Conservation (phyloP, 1,140 invertebrate genomes). For the Drosophila lowei region DNA sequence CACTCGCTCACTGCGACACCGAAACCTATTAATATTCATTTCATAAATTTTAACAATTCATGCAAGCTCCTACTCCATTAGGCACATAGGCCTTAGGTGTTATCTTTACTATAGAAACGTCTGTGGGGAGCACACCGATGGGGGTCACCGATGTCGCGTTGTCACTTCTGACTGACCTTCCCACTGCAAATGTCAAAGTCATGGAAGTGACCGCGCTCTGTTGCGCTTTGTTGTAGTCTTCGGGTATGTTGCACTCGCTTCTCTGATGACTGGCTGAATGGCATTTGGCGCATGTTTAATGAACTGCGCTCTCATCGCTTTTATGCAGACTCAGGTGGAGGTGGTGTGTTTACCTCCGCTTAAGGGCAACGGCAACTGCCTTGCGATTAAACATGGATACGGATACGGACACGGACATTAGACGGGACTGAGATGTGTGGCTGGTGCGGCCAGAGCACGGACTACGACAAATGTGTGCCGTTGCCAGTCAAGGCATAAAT, state of each 20-base stretch:
- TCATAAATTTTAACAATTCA: conserved; percentile 47
- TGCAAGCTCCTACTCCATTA: background rate
- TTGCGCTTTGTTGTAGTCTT: background rate
- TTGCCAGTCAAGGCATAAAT: conserved; percentile 61
- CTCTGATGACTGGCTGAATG: conserved; percentile 30
- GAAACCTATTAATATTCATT: conserved; percentile 58
- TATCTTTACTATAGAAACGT: background rate
- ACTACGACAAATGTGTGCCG: conserved; percentile 59
- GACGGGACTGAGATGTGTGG: background rate
- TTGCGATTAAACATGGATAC: background rate
- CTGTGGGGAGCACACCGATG: too few species aligned
- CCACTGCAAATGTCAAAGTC: conserved; percentile 44
- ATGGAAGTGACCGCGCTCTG: conserved; percentile 5
- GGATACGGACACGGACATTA: background rate
- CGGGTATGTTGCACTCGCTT: background rate
- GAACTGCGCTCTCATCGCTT: conserved; percentile 40
- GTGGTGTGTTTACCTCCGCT: conserved; percentile 13
- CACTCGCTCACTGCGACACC: background rate
- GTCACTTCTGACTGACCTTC: conserved; percentile 17
- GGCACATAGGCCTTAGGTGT: too few species aligned
- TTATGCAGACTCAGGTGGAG: conserved; percentile 29
- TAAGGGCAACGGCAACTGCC: conserved; percentile 25
- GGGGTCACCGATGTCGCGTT: background rate
- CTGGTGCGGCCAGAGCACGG: background rate
- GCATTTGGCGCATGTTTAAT: conserved; percentile 49